Evolutionary conservation across 2,888 invertebrate species (phyloP).

Genomic region (Mesopsocus fuscifrons): DNA sequence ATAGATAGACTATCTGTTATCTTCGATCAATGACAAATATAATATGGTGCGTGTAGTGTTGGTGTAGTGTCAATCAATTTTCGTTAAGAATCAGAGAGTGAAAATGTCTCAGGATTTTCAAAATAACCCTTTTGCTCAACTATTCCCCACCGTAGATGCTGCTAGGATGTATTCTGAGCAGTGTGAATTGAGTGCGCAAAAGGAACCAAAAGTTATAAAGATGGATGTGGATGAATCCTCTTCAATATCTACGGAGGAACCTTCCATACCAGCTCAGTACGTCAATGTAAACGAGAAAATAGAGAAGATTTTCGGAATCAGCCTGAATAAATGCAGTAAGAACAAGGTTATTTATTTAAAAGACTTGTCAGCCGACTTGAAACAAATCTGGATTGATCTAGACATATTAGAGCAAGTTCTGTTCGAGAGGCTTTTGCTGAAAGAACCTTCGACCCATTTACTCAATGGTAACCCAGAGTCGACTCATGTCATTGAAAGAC

Average conservation of each 20-base stretch:
- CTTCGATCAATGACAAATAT: too few species aligned
- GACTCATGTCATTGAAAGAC: constrained; percentile 33
- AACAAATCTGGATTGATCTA: constrained; percentile 33
- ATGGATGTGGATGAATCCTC: constrained; percentile 6
- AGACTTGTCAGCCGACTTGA: constrained; percentile 34
- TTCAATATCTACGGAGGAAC: not conserved
- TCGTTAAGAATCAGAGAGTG: too few species aligned
- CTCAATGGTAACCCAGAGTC: constrained; percentile 22
- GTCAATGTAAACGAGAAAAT: constrained; percentile 33
- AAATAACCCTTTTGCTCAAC: constrained; percentile 26
- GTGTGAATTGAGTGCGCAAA: constrained; percentile 14
- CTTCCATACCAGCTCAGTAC: constrained; percentile 14
- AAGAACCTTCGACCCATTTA: constrained; percentile 16
- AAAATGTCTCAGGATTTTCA: constrained; percentile 24
- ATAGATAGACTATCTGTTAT: too few species aligned
- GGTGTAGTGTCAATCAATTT: too few species aligned
- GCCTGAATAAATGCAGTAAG: constrained; percentile 34
- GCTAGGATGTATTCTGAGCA: constrained; percentile 20
- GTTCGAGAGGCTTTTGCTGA: constrained; percentile 51
- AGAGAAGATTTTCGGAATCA: constrained; percentile 53
- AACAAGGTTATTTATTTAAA: constrained; percentile 42
- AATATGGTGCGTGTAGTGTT: too few species aligned
- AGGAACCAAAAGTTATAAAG: not conserved
- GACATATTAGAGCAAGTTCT: constrained; percentile 54
- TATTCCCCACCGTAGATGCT: constrained; percentile 23